Evolutionary conservation across 2,113 vertebrate species (phyloP).

Genomic region (Falco punctatus): DNA sequence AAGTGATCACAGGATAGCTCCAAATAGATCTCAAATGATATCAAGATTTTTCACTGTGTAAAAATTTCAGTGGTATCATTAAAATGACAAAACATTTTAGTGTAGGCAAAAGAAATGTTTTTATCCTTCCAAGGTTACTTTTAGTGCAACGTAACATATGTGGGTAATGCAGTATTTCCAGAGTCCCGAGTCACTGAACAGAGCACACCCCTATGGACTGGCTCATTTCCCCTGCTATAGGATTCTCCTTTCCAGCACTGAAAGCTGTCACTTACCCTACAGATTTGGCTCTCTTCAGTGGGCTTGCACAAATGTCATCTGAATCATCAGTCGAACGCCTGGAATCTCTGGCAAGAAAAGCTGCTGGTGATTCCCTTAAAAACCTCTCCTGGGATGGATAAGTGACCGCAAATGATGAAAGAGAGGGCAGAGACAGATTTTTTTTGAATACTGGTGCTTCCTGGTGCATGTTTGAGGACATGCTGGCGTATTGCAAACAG

Average conservation of each 20-base stretch:
- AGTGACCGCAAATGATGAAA: background rate
- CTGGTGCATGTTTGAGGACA: background rate
- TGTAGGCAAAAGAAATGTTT: background rate
- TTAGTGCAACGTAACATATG: background rate
- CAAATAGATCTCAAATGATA: background rate
- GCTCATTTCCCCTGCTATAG: background rate
- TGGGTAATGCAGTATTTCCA: background rate
- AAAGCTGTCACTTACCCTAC: background rate
- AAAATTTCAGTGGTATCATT: background rate
- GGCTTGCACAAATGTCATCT: background rate
- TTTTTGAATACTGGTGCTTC: background rate
- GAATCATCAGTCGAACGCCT: background rate
- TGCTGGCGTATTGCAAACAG: background rate
- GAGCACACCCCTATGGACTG: background rate
- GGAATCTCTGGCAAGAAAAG: background rate
- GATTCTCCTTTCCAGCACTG: background rate
- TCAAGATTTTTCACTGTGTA: background rate
- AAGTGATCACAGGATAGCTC: background rate
- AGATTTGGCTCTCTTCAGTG: background rate
- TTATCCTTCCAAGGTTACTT: background rate
- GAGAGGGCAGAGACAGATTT: background rate
- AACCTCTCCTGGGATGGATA: background rate
- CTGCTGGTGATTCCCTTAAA: background rate
- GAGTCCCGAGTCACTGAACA: background rate
- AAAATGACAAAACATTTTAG: background rate